These are phyloP conservation scores for Agrochola macilenta DNA, from an alignment of 2,888 invertebrate species.

Conservation along the genomic window DNA sequence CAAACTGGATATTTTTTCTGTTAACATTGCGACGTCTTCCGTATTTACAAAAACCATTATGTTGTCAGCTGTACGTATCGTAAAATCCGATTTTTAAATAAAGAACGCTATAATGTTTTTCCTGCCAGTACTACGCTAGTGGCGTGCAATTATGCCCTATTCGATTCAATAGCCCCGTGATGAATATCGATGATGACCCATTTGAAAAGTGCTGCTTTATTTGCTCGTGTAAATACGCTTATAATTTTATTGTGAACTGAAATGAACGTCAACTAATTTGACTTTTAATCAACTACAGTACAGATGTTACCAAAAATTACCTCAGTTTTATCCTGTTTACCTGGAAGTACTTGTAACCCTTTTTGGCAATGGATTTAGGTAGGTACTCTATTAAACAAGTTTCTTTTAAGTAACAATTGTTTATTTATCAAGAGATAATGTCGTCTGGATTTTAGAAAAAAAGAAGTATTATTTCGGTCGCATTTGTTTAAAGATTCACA, in stretches of 20 bases:
- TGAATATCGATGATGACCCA: conserved; percentile 78
- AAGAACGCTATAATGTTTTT: conserved; percentile 42
- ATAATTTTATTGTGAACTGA: conserved; percentile 50
- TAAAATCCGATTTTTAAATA: conserved; percentile 39
- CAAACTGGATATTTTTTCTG: neutral
- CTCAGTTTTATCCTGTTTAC: conserved; percentile 34
- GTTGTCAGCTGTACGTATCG: conserved; percentile 16
- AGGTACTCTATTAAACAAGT: conserved; percentile 54
- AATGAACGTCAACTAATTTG: conserved; percentile 43
- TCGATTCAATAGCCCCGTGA: conserved; percentile 77
- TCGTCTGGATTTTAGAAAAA: conserved; percentile 39
- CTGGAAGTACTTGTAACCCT: conserved; percentile 20
- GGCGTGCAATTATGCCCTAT: conserved; percentile 75
- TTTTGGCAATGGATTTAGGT: conserved; percentile 39
- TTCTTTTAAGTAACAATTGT: conserved; percentile 41
- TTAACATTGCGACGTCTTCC: conserved; percentile 8
- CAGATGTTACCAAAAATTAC: conserved; percentile 18
- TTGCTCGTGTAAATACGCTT: conserved; percentile 53
- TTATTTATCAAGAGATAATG: conserved; percentile 42
- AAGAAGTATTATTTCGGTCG: conserved; percentile 12
- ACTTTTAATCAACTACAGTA: conserved; percentile 33
- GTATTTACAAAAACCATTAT: conserved; percentile 33
- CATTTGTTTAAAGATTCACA: conserved; percentile 13
- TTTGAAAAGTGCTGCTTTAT: conserved; percentile 70
- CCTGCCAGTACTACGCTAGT: conserved; percentile 47